Conservation (phyloP, 2,113 vertebrate genomes). For the Centropus bengalensis region DNA sequence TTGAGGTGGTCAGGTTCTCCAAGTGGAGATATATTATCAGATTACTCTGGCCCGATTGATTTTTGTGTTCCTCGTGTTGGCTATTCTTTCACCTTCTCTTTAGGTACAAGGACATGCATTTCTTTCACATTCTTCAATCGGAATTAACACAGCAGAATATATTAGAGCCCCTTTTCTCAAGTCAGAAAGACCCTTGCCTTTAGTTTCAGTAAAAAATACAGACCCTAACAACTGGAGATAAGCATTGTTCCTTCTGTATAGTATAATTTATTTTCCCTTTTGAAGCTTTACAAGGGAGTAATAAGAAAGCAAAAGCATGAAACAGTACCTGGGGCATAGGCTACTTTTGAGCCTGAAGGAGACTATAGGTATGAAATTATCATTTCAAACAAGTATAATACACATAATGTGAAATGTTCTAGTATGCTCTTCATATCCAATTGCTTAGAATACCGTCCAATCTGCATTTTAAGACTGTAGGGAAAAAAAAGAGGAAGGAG, state of each 20-base stretch:
- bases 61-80: background rate
- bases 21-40: background rate
- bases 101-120: background rate
- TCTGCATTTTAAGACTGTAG: background rate
- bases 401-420: background rate
- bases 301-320: background rate
- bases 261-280: background rate
- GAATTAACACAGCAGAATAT: background rate
- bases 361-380: background rate
- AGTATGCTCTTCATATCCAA: background rate
- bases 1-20: background rate
- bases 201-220: background rate
- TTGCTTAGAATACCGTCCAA: background rate
- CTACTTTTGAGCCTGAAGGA: background rate
- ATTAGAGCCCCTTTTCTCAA: background rate
- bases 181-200: background rate
- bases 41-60: background rate
- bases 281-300: background rate
- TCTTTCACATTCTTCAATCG: background rate
- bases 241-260: background rate
- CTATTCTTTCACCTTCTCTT: background rate
- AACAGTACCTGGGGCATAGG: background rate
- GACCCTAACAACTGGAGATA: background rate
- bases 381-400: background rate
- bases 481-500: rapidly evolving